Evolutionary conservation across 2,797 vertebrate species (phyloP), one percentile per base, ranked within the genome.

Genomic region (Sebastes melanostomus): DNA sequence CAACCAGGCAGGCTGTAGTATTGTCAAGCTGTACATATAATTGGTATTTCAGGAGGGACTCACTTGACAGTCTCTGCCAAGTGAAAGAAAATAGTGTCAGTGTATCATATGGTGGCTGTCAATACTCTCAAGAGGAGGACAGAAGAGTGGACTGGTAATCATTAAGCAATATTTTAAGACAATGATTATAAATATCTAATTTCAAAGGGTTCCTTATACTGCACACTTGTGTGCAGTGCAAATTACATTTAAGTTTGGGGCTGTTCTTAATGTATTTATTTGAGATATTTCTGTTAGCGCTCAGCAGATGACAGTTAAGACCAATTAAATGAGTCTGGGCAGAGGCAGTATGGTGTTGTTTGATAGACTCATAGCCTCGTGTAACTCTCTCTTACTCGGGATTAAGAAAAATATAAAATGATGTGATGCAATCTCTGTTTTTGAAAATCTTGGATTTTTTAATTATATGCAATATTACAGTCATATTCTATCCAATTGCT

Each of bases 11-110:
- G 63, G 77, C 60, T 77, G 79, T 24, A 62, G 62, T 46, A 71
- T 74, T 91, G 86, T 88, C 83, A 86, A 50, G 65, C 42, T 60
- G 24, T 36, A 63, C 75, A 75, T 75, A 67, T 88, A 89, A 90
- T 87, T 89, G 84, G 83, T 84, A 70, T 88, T 87, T 90, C 75
- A 79, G 80, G 68, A 77, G 60, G 25, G 81, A 79, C 25, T 83
- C 54, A 42, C 60, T 38, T 86, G 86, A 83, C 86, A 88, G 58
- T 61, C 50, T 62, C 52, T 67, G 68, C 62, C 72, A 75, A 61
- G 63, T 46, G 18, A 72, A 65, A 80, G 63, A 68, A 75, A 89
- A 75, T 22, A 25, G 24, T 69, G 66, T 77, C 73, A 77, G 77
- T 72, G 36, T 50, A 72, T 81, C 38, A 56, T 59, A 58, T 32